A percentile compares a stretch with the other conserved stretches of the same genome.
phyloP scores from a whole-genome alignment of 2,797 vertebrate genomes.

The Bradypus variegatus region DNA sequence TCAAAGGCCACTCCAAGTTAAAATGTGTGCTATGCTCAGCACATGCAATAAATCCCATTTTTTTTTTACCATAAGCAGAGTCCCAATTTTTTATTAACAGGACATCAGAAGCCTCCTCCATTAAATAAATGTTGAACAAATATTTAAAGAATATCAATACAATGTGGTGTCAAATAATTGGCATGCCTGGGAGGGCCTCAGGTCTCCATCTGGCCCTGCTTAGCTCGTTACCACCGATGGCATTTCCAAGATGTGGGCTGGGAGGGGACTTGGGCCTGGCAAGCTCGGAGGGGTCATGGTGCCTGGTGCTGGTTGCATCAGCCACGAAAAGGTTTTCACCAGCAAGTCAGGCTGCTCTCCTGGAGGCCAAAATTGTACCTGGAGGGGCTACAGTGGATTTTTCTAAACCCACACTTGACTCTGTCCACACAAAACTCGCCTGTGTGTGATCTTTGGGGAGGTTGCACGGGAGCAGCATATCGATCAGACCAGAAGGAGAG shows the following conservation, averaged over 20 bases:
- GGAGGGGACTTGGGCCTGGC: not conserved
- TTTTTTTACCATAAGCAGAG: not conserved
- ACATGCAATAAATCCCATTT: not conserved
- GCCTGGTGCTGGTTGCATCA: not conserved
- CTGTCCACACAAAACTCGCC: not conserved
- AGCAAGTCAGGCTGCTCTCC: not conserved
- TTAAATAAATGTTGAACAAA: not conserved
- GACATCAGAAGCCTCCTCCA: not conserved
- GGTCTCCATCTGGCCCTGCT: not conserved
- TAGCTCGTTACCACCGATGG: not conserved
- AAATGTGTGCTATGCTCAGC: not conserved
- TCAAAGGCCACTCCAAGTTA: conserved; percentile 5
- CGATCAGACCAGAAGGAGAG: conserved; percentile 10
- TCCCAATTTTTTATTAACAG: not conserved
- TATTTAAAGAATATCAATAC: not conserved
- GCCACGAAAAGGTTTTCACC: not conserved
- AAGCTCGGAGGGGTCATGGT: rapidly evolving
- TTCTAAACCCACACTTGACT: conserved; percentile 43
- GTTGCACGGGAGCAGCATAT: not conserved
- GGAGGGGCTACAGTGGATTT: not conserved
- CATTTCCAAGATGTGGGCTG: not conserved
- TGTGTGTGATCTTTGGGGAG: conserved; percentile 43
- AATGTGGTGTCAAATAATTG: not conserved
- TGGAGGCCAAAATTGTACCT: not conserved
- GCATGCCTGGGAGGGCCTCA: not conserved